Base-by-base conservation (phyloP, 1,140 invertebrate species). In the Drosophila oshimai region DNA sequence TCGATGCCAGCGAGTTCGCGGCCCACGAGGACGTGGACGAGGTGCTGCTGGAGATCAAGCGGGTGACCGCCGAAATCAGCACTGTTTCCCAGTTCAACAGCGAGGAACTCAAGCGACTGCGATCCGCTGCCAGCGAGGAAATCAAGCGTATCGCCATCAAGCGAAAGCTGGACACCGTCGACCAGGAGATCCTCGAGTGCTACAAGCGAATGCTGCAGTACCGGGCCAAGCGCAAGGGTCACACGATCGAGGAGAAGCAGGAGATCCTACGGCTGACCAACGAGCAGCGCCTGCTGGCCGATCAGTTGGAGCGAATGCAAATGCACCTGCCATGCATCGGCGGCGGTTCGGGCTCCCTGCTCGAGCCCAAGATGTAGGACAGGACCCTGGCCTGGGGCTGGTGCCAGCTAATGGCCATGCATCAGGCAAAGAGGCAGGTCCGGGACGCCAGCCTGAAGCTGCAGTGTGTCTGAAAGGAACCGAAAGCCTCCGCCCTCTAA, bases 221-320 rank as follows among this genome's bases (percentile, higher is more conserved):
- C 2, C 95, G 96, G 75, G 95, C 96, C 74, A 96, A 96, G 83
- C 96, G 97, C 83, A 93, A 95, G 74, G 93, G 94, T 1, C 93
- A 96, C 6, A 94, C 95, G 17, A 95, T 95, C 75, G 96, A 97
- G 80, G 96, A 97, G 84, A 95, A 95, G 69, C 96, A 97, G 60
- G 94, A 95, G 86, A 95, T 96, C 2, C 94, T 94, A 93, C 92
- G 91, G 24, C 90, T 93, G 12, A 93, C 93, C 44, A 92, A 92
- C 81, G 93, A 94, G 67, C 93, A 94, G 70, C 93, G 93, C 33
- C 91, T 92, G 68, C 90, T 94, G 10, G 93, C 93, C 49, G 93
- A 93, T 81, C 93, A 93, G 80, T 33, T 91, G 41, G 90, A 91
- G 31, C 72, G 75, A 13, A 84, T 90, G 79, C 77, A 79, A 17